phyloP scores from a whole-genome alignment of 2,797 vertebrate genomes.

The Danio jaintianensis region DNA sequence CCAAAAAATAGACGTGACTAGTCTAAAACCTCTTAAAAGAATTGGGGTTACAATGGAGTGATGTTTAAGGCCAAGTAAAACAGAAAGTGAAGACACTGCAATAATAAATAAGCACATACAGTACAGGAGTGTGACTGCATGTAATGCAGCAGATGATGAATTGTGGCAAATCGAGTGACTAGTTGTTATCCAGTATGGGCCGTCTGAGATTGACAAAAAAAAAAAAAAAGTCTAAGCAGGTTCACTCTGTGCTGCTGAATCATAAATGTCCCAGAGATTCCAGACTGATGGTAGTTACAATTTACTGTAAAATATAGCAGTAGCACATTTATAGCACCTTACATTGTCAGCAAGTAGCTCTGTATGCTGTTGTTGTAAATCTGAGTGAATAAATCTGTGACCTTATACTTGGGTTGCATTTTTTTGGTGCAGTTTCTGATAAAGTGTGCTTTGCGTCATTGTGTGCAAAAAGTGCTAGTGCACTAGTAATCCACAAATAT shows the following conservation, averaged over 20 bases:
- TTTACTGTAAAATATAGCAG: constrained; percentile 26
- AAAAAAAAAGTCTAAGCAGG: background rate
- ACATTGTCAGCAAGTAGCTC: constrained; percentile 14
- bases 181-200: background rate
- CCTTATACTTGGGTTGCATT: background rate
- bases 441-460: background rate
- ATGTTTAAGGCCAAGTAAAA: no score
- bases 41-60: no score
- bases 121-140: background rate
- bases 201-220: background rate
- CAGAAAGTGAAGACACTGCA: background rate
- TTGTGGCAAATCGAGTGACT: background rate
- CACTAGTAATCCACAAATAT: no score
- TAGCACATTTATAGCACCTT: constrained; percentile 36
- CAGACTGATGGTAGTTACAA: background rate
- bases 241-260: constrained; percentile 3
- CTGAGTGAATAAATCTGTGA: background rate
- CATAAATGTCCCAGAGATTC: constrained; percentile 24
- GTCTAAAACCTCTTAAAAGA: no score
- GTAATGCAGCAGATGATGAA: constrained; percentile 5
- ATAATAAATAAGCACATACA: background rate
- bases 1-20: no score
- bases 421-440: background rate
- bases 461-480: background rate
- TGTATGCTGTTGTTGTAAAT: constrained; percentile 20